Base-by-base conservation (phyloP, 2,113 vertebrate species). In the Australoheros scitulus region DNA sequence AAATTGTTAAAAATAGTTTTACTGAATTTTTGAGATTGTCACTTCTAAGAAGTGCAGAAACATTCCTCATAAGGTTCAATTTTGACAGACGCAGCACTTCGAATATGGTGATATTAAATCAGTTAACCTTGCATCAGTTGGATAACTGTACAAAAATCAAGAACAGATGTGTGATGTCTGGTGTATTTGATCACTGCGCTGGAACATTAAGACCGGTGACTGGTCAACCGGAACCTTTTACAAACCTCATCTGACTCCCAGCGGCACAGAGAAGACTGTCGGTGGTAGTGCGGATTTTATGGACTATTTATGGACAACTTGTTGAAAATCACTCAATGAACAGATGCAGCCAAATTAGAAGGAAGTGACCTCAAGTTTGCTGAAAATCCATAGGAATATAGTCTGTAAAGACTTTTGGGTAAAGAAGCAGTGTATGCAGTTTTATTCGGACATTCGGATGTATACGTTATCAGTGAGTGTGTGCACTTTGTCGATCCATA, bases 41-140 rank as follows among this genome's bases (percentile, higher is more conserved):
- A 90, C 93, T 94, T 94, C 92, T 92, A 91, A 94, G 91, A 94
- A 93, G 93, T 94, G 92, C 83, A 85, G 82, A 86, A 93, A 89
- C 93, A 94, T 93, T 95, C 93, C 91, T 93, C 60, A 76, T 43
- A 74, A 84, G 84, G 82, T 87, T 91, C 59, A 81, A 80, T 91
- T 90, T 81, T 81, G 61, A 89, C 80, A 87, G 87, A 84, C n/a
- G 57, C 79, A 81, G 88, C 87, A 86, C 84, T 91, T 87, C 8
- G n/a, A 76, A 74, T n/a, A 72, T 11, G 10, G 61, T 43, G 68
- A 79, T 79, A 55, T 24, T 65, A 82, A 87, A 90, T 85, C 60
- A 15, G 79, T 75, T 56, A 41, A 84, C 76, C 58, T 85, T 50
- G 17, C 47, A 56, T 75, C 56, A 57, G 43, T 81, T 84, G 56